Evolutionary conservation across 1,140 invertebrate species (phyloP), one percentile per base, ranked within the genome.

Genomic region (Drosophila saltans): DNA sequence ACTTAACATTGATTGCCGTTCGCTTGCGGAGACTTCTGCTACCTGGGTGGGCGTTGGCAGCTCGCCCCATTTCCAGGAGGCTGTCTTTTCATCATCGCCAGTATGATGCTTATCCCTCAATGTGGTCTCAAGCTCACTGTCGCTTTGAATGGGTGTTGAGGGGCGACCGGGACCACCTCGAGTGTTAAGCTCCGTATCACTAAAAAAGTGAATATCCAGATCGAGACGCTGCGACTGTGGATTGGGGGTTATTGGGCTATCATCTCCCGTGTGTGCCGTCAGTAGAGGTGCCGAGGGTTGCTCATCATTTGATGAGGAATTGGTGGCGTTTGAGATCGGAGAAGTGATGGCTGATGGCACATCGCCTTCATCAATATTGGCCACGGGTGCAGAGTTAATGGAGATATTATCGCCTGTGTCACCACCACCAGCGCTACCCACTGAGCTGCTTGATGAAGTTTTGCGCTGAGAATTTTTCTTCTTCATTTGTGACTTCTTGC

Each of bases 51-150:
- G 92, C 10, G 93, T 96, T 0, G 98, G 99, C 56, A 99, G 93
- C 92, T 99, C 97, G 30, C 99, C 99, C 99, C 99, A 99, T 77
- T 97, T 95, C 99, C 99, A 99, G 66, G 95, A 97, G 52, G 81
- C 83, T 92, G 85, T 93, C 91, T 30, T 92, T 52, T 93, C 92
- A 10, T 91, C 78, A 10, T 72, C 93, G n/a, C 92, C 55, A 67
- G 73, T 93, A 65, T 93, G 93, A 3, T 78, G 78, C 75, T 93
- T 93, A 77, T 95, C 94, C 33, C 95, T 94, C 79, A 91, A 71
- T 5, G 95, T 94, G 71, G 97, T 95, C 93, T 99, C 98, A 80
- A 98, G 96, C 92, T 99, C 98, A 1, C 97, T 98, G 92, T 99
- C 98, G 21, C 97, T 98, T 92, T 98, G 97, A 43, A 97, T 95